Percentiles rank a stretch among this genome's conserved stretches.
These are phyloP conservation scores for Coluber constrictor DNA, from an alignment of 2,797 vertebrate genomes.

Conservation along the genomic window DNA sequence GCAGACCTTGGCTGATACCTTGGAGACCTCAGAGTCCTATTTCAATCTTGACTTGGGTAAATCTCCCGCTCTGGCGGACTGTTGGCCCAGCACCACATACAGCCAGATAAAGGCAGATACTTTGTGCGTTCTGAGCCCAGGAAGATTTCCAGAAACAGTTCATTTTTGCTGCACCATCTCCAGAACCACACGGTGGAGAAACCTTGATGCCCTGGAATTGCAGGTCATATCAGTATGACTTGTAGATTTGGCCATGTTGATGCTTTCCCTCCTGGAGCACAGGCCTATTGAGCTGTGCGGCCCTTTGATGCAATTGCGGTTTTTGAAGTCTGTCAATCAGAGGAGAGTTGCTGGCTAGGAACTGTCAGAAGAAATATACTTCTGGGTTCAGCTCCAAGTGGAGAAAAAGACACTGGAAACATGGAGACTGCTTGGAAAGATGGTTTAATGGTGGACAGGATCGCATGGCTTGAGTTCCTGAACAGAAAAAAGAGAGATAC, in stretches of 20 bases:
- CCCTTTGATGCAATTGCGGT: neutral
- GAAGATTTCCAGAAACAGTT: slow-evolving; percentile 14
- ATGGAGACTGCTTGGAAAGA: too few relatives aligned
- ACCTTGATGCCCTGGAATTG: neutral
- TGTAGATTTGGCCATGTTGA: neutral
- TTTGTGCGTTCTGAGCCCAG: neutral
- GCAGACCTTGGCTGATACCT: neutral
- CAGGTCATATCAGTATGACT: neutral
- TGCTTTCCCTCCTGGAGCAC: neutral
- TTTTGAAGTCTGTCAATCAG: neutral
- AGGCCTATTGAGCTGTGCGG: neutral
- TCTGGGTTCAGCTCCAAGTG: too few relatives aligned
- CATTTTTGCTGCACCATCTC: slow-evolving; percentile 15
- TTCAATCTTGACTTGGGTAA: slow-evolving; percentile 5
- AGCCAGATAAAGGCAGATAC: slow-evolving; percentile 6
- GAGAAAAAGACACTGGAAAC: too few relatives aligned
- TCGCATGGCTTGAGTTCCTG: too few relatives aligned
- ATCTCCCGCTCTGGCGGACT: too few relatives aligned
- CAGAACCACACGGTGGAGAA: slow-evolving; percentile 11
- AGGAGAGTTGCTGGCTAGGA: too few relatives aligned
- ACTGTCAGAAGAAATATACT: too few relatives aligned
- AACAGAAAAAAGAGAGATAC: too few relatives aligned
- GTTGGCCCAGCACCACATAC: neutral
- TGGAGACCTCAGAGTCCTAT: neutral
- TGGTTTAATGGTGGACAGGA: too few relatives aligned